Percentiles rank a stretch among this genome's conserved stretches.
phyloP scores from a whole-genome alignment of 2,797 vertebrate genomes.

The Borostomias antarcticus region DNA sequence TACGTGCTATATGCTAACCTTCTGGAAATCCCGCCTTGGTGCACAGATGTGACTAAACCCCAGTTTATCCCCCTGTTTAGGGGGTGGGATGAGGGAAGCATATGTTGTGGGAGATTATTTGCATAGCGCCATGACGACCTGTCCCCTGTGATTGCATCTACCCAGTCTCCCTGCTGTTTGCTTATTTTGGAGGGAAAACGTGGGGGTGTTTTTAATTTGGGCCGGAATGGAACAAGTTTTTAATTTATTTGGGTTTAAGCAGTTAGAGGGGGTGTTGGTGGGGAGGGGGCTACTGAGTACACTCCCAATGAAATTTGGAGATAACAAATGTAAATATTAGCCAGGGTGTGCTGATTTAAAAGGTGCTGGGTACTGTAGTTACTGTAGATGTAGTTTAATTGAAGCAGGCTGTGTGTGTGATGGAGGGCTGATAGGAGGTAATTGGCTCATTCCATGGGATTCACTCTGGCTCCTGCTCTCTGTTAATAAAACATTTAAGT shows the following conservation, averaged over 20 bases:
- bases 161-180: slow-evolving; percentile 65
- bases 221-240: slow-evolving; percentile 58
- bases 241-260: slow-evolving; percentile 41
- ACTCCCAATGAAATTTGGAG: neutral
- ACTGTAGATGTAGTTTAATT: neutral
- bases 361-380: neutral
- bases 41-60: slow-evolving; percentile 32
- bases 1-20: neutral
- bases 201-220: slow-evolving; percentile 62
- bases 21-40: slow-evolving; percentile 24
- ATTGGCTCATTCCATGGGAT: neutral
- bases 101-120: slow-evolving; percentile 69
- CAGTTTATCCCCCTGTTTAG: slow-evolving; percentile 54
- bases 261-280: neutral
- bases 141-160: slow-evolving; percentile 75
- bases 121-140: slow-evolving; percentile 67
- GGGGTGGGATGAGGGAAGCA: slow-evolving; percentile 45
- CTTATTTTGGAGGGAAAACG: slow-evolving; percentile 51
- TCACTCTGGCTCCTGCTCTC: neutral
- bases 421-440: neutral
- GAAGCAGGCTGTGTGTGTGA: neutral
- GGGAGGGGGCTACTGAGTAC: neutral
- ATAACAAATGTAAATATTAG: neutral
- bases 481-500: neutral
- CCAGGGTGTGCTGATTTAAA: too few species aligned